Evolutionary conservation across 2,888 invertebrate species (phyloP).

Genomic region (Ormyrus pomaceus): DNA sequence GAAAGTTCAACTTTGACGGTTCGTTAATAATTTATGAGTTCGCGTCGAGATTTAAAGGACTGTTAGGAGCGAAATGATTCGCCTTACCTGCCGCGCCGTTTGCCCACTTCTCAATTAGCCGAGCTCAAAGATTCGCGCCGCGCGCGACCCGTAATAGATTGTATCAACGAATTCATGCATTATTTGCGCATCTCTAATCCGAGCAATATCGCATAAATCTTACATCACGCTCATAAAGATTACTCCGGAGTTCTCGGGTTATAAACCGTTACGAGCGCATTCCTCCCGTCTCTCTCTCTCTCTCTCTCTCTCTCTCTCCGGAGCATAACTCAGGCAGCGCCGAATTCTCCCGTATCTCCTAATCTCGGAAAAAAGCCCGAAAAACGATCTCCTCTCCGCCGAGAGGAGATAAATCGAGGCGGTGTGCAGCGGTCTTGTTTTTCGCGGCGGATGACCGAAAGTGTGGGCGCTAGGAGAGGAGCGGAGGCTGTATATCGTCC

Average conservation of each 20-base stretch:
- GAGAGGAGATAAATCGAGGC: neutral
- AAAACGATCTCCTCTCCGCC: neutral
- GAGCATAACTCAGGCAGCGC: slow-evolving; percentile 8
- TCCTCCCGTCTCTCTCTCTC: too few species aligned
- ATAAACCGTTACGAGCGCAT: neutral
- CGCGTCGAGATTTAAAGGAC: slow-evolving; percentile 51
- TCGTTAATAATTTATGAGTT: slow-evolving; percentile 56
- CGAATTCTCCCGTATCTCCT: slow-evolving; percentile 14
- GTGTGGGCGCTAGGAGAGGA: slow-evolving; percentile 42
- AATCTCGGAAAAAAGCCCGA: slow-evolving; percentile 10
- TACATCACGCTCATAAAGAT: neutral
- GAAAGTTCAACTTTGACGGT: slow-evolving; percentile 51
- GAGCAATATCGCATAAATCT: slow-evolving; percentile 2
- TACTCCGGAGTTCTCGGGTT: too few species aligned
- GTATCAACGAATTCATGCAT: too few species aligned
- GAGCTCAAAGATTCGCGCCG: too few species aligned
- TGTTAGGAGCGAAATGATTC: slow-evolving; percentile 29
- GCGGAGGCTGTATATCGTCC: slow-evolving; percentile 72
- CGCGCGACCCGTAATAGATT: too few species aligned
- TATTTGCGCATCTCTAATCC: neutral
- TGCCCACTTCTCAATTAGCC: neutral
- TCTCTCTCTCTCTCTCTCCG: too few species aligned
- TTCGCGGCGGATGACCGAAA: slow-evolving; percentile 55
- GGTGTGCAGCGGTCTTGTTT: slow-evolving; percentile 29
- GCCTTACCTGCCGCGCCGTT: neutral